These are phyloP conservation scores for Cephus sareptanus DNA, from an alignment of 2,888 invertebrate species.

Conservation along the genomic window DNA sequence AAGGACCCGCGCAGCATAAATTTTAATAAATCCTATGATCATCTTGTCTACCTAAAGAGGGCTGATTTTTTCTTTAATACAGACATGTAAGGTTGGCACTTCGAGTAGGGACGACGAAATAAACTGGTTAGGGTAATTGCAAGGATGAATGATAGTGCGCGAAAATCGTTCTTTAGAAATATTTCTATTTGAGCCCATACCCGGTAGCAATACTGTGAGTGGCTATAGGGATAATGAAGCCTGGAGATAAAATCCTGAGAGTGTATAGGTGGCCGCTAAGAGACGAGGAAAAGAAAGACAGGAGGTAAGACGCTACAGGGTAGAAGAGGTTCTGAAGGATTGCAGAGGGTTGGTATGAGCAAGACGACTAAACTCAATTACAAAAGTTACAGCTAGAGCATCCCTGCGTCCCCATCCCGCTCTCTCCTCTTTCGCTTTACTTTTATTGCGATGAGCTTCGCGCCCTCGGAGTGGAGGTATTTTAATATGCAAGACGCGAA, in stretches of 20 bases:
- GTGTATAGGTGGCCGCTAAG: conserved; percentile 14
- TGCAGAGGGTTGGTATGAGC: conserved; percentile 33
- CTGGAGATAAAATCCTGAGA: conserved; percentile 1
- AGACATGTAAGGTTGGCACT: background rate
- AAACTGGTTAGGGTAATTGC: background rate
- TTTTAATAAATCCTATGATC: background rate
- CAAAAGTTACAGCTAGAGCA: conserved; percentile 55
- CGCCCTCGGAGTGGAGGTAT: conserved; percentile 20
- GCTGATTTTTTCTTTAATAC: background rate
- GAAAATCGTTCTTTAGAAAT: background rate
- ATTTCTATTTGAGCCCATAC: background rate
- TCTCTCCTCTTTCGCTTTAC: conserved; percentile 27
- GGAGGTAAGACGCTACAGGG: conserved; percentile 15
- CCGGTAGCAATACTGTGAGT: background rate
- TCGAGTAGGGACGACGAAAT: background rate
- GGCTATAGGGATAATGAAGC: background rate
- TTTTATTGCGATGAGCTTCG: conserved; percentile 28
- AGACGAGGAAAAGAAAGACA: conserved; percentile 18
- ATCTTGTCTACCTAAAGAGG: background rate
- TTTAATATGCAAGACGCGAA: conserved; percentile 43
- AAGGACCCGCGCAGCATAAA: background rate
- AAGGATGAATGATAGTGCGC: background rate
- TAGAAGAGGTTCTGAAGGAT: conserved; percentile 14
- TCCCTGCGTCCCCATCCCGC: conserved; percentile 4
- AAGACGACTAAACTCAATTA: conserved; percentile 61